These are phyloP conservation scores for Platysteira castanea DNA, from an alignment of 2,113 vertebrate genomes.

Conservation along the genomic window DNA sequence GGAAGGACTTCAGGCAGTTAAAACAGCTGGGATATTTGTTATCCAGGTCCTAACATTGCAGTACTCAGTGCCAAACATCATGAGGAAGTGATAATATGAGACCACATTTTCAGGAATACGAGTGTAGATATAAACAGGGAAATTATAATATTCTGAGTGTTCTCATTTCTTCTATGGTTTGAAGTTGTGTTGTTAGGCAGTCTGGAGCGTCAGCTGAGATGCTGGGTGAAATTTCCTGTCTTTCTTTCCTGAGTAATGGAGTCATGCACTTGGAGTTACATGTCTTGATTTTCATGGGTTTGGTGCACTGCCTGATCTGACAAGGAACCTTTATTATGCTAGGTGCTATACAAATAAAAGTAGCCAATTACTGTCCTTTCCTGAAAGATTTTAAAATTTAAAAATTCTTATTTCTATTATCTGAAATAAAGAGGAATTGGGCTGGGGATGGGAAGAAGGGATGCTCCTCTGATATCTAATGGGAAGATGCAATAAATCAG, in stretches of 20 bases:
- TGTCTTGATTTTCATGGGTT: not conserved
- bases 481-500: not conserved
- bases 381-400: not conserved
- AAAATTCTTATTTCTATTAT: not conserved
- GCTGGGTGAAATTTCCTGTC: not conserved
- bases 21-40: not conserved
- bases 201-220: not conserved
- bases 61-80: not conserved
- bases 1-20: not conserved
- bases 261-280: not conserved
- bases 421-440: not conserved
- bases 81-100: not conserved
- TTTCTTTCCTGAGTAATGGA: not conserved
- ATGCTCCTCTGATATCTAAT: not conserved
- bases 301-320: not conserved
- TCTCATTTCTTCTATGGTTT: not conserved
- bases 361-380: not conserved
- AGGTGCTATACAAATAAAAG: not conserved
- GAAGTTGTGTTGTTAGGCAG: not conserved
- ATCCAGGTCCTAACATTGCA: not conserved
- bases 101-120: not conserved
- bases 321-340: not conserved
- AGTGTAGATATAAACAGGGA: not conserved
- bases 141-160: not conserved
- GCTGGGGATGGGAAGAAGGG: not conserved